Base-by-base conservation (phyloP, 2,888 invertebrate genomes). In the Ormyrus rosae region DNA sequence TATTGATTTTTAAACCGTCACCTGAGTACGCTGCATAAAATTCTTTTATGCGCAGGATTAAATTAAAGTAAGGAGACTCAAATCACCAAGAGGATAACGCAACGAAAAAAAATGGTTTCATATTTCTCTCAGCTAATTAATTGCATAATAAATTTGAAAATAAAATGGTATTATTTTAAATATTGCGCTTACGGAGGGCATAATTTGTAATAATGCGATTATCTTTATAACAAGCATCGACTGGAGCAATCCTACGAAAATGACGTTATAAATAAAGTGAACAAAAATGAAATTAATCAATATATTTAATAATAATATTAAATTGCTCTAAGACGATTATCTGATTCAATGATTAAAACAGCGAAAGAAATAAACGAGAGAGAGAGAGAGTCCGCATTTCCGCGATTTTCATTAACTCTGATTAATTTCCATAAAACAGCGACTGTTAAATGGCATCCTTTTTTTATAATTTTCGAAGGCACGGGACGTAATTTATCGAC, bases 141-240 rank as follows among this genome's bases (percentile, higher is more conserved):
- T 34, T 34, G 55, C 34, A 53, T 51, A n/a, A 19, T 53, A 51
- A 2, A 53, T 53, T n/a, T 45, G 34, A 68, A 55, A 56, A 55
- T 34, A 19, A 53, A 67, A 7, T 46, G 10, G 46, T 64, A 11
- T 34, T 46, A 46, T 64, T 64, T 46, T 64, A 46, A 64, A 45
- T 34, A 34, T 58, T 8, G 48, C 58, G 9, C 7, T n/a, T 71
- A 48, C 56, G 11, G 50, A 19, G 50, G 46, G 60, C 50, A 34
- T 10, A 60, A 63, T 63, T 13, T 11, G 10, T 55, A 3, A 55
- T 68, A 68, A 45, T 55, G 46, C 46, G 63, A 55, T 68, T 68
- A 55, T 11, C 11, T 63, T 46, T 46, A 7, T 46, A 63, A 63
- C 45, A 11, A 8, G 9, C 34, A 46, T 63, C 63, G 19, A 63